These are phyloP conservation scores for Carettochelys insculpta DNA, from an alignment of 2,113 vertebrate genomes.

Conservation along the genomic window DNA sequence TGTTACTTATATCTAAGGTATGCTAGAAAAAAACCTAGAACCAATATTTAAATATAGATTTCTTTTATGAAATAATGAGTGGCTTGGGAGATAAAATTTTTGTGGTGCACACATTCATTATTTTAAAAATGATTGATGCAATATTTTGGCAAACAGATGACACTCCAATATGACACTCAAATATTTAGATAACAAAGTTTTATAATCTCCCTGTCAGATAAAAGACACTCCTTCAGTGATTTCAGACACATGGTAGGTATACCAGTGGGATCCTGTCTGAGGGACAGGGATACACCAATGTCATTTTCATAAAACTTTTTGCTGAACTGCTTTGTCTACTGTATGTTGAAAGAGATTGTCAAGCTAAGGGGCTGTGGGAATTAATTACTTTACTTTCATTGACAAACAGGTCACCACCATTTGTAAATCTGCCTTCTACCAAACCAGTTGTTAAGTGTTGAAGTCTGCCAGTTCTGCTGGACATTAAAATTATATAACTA, in stretches of 20 bases:
- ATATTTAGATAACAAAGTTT: not conserved
- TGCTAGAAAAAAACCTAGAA: not conserved
- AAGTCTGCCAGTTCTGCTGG: constrained; percentile 52
- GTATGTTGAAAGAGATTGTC: constrained; percentile 67
- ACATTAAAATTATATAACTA: constrained; percentile 49
- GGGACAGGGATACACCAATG: constrained; percentile 44
- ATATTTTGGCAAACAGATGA: not conserved
- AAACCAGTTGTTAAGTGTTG: constrained; percentile 64
- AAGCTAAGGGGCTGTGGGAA: constrained; percentile 36
- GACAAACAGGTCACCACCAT: constrained; percentile 69
- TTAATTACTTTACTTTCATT: constrained; percentile 61
- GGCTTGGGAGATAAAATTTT: accelerated
- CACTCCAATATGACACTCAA: no score
- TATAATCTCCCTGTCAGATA: not conserved
- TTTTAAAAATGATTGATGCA: not conserved
- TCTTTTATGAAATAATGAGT: not conserved
- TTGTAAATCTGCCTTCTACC: constrained; percentile 65
- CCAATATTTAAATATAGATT: not conserved
- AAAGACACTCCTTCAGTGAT: not conserved
- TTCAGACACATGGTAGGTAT: not conserved
- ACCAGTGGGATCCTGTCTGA: constrained; percentile 47
- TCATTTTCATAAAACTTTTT: constrained; percentile 48
- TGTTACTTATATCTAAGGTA: not conserved
- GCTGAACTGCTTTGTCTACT: constrained; percentile 54
- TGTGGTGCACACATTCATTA: not conserved